Evolutionary conservation across 2,888 invertebrate species (phyloP), one percentile per base, ranked within the genome.

Genomic region (Lithodes maja): DNA sequence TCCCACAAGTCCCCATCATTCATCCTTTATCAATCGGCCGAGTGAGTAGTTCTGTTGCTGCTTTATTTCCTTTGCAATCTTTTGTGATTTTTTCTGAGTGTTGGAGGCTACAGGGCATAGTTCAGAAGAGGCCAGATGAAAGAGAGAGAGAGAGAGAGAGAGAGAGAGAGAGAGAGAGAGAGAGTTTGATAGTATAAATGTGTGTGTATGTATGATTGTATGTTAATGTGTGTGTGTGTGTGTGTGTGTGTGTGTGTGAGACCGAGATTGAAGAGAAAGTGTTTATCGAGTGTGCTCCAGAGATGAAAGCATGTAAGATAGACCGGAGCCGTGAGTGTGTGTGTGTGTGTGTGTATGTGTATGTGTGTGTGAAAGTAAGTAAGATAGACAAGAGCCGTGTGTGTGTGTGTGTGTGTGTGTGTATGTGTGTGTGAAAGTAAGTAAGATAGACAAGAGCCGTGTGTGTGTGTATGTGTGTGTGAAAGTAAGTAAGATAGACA

Each of bases 131-230:
- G 33, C 33, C 33, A 61, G 61, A 5, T 12, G 12, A 61, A 12
- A 7, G 12, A 12, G 61, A 7, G 61, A 61, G 61, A 61, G 61
- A 61, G 61, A 61, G 61, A 61, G 61, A 61, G 61, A 61, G 61
- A 61, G 61, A 61, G 61, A 61, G 61, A 61, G 61, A 61, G 61
- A 61, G 61, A 61, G 71, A 3, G n/a, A 15, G 17, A 9, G 9
- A 15, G 71, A n/a, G 71, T 71, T 3, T 71, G 71, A 55, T 15
- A 17, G 55, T 81, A n/a, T 81, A n/a, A 55, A n/a, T 81, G 55
- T 68, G 55, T 81, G 55, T 81, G 55, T 81, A n/a, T 81, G 55
- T 81, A n/a, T 81, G 55, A 55, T 15, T 81, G 55, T 81, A n/a
- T 71, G 71, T 71, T 9, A n/a, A 52, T 69, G 71, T 69, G 50